phyloP scores from a whole-genome alignment of 2,888 invertebrate genomes.

The Serrognathus titanus region DNA sequence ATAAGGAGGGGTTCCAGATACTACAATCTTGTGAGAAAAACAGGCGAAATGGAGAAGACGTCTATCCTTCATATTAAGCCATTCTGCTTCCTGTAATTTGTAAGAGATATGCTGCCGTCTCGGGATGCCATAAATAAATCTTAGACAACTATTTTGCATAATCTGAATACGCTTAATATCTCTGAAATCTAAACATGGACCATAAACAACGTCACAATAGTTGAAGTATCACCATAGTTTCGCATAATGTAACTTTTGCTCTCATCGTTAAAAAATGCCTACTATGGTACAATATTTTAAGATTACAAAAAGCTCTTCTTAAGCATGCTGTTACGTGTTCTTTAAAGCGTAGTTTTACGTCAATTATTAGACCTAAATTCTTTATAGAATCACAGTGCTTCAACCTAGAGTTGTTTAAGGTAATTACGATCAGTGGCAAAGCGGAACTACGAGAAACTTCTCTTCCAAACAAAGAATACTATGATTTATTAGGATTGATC shows the following conservation, averaged over 20 bases:
- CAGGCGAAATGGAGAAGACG: not conserved
- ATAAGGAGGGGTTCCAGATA: not conserved
- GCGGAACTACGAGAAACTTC: not conserved
- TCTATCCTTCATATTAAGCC: not conserved
- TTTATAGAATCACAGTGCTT: not conserved
- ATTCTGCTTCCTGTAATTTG: not conserved
- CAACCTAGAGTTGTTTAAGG: not conserved
- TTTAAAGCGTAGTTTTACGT: not conserved
- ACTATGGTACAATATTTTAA: not conserved
- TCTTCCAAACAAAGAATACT: not conserved
- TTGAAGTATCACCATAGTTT: not conserved
- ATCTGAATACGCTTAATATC: not conserved
- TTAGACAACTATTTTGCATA: not conserved
- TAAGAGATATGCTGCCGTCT: not conserved
- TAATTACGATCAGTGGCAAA: not conserved
- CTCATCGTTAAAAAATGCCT: not conserved
- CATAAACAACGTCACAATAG: not conserved
- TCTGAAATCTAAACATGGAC: too few relatives aligned
- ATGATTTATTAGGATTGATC: not conserved
- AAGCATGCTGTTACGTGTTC: not conserved
- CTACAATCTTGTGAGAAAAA: not conserved
- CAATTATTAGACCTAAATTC: not conserved
- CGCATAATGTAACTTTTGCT: not conserved
- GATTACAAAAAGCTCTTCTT: not conserved
- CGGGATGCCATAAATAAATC: too few relatives aligned